phyloP scores from a whole-genome alignment of 2,888 invertebrate genomes.

The Mythimna impura region DNA sequence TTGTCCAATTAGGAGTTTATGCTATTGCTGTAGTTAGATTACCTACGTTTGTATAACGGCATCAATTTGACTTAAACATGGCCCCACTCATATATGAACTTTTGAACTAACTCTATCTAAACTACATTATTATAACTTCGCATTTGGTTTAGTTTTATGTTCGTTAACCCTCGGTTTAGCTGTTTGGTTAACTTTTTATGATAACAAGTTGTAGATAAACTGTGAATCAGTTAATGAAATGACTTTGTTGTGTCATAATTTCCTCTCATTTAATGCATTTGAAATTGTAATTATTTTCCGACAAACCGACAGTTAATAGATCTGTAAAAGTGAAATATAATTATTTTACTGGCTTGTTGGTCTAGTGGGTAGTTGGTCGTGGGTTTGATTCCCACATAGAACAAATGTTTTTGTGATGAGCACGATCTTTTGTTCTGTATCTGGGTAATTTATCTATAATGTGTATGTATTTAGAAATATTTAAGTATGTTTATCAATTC shows the following conservation, averaged over 20 bases:
- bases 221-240: constrained; percentile 9
- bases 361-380: too few relatives aligned
- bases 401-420: too few relatives aligned
- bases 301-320: too few relatives aligned
- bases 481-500: too few relatives aligned
- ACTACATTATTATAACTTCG: constrained; percentile 61
- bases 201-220: constrained; percentile 15
- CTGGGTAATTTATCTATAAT: too few relatives aligned
- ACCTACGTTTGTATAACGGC: constrained; percentile 75
- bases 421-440: too few relatives aligned
- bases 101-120: constrained; percentile 57
- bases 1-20: constrained; percentile 72
- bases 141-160: constrained; percentile 50
- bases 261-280: background rate
- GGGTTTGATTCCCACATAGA: too few relatives aligned
- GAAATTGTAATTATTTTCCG: too few relatives aligned
- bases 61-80: constrained; percentile 70
- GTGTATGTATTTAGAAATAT: too few relatives aligned
- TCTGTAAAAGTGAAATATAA: too few relatives aligned
- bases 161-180: constrained; percentile 42
- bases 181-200: constrained; percentile 38
- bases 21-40: constrained; percentile 73
- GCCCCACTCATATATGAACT: constrained; percentile 46
- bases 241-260: background rate
- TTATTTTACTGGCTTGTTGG: too few relatives aligned